Conservation (phyloP, 2,113 vertebrate genomes). For the Neotoma lepida region DNA sequence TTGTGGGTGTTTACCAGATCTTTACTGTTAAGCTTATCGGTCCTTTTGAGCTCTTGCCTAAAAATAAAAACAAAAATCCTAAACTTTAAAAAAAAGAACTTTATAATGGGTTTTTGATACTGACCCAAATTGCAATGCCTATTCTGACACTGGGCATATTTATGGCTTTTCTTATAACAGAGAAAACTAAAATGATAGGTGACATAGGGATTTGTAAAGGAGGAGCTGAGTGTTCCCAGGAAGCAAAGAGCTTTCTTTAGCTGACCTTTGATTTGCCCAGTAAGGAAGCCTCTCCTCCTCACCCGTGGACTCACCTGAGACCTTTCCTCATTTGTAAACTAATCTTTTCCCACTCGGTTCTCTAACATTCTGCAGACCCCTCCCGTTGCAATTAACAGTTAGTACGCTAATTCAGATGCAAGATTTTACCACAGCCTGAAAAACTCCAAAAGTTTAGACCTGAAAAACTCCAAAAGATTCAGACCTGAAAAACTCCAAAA, state of each 20-base stretch:
- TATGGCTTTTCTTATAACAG: not conserved
- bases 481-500: no score
- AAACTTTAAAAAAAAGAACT: not conserved
- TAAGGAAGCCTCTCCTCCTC: not conserved
- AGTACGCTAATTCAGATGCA: not conserved
- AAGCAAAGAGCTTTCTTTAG: not conserved
- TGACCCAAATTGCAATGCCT: not conserved
- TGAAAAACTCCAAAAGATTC: no score
- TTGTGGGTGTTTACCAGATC: not conserved
- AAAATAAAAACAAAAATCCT: not conserved
- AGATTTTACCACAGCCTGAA: not conserved
- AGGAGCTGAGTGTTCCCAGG: not conserved
- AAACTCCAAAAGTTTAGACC: no score
- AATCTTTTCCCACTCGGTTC: not conserved
- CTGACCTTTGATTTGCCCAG: not conserved
- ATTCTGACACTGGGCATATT: not conserved
- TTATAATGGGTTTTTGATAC: not conserved
- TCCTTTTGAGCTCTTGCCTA: not conserved
- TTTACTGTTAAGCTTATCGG: not conserved
- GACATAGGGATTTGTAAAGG: no score
- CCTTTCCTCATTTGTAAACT: not conserved
- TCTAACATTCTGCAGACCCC: not conserved
- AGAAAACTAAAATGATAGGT: not conserved
- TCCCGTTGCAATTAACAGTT: not conserved
- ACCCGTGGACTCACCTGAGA: not conserved